Evolutionary conservation across 64 coral and sea anemone genomes (phyloP).

Genomic region (Acropora yongei): DNA sequence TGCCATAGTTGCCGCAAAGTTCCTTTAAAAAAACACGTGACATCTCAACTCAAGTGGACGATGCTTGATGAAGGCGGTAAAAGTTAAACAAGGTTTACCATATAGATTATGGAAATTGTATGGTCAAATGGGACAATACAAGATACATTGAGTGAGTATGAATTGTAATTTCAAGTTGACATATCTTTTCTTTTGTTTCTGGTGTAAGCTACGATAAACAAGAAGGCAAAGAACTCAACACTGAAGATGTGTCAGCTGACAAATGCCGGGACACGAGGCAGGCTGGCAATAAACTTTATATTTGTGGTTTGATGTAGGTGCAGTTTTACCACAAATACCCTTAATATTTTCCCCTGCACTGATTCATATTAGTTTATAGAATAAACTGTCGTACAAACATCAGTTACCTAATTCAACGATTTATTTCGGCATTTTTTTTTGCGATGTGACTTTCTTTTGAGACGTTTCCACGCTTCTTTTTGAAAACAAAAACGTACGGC

Average conservation of each 20-base stretch:
- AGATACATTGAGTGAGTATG: slow-evolving; percentile 13
- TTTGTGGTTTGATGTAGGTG: too few species aligned
- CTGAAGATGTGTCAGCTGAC: not conserved
- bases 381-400: too few species aligned
- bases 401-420: too few species aligned
- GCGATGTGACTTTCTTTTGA: not conserved
- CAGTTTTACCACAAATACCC: not conserved
- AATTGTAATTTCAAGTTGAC: not conserved
- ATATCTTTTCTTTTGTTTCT: not conserved
- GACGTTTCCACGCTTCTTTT: too few species aligned
- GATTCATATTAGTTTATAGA: too few species aligned
- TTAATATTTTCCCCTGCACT: not conserved
- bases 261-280: not conserved
- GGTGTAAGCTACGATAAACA: not conserved
- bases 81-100: slow-evolving; percentile 3
- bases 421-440: too few species aligned
- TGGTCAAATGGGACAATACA: slow-evolving; percentile 28
- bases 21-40: slow-evolving; percentile 1
- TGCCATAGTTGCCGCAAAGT: not conserved
- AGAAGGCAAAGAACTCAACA: not conserved
- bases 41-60: slow-evolving; percentile 25
- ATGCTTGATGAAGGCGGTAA: slow-evolving; percentile 3
- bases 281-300: not conserved
- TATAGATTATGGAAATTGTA: slow-evolving; percentile 38
- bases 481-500: not conserved